Conservation (phyloP, 2,797 vertebrate genomes). For the Sparus aurata region DNA sequence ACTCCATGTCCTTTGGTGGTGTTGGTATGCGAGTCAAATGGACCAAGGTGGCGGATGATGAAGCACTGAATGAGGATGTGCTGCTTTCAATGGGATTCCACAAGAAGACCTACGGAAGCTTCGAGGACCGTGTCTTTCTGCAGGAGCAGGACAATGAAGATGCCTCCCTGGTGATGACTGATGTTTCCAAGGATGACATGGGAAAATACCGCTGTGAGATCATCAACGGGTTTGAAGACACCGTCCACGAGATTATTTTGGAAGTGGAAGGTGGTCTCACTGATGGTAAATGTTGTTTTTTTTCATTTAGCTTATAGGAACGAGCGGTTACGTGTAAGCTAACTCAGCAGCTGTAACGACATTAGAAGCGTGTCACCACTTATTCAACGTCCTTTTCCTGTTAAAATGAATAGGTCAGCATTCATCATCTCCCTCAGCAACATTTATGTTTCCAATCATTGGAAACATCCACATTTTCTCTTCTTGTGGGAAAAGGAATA, state of each 20-base stretch:
- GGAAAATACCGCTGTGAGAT: conserved; percentile 94
- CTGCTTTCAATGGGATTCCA: conserved; percentile 92
- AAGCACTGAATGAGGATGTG: conserved; percentile 87
- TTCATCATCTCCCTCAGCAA: neutral
- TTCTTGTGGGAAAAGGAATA: conserved; percentile 17
- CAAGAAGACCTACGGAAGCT: conserved; percentile 88
- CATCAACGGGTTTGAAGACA: conserved; percentile 90
- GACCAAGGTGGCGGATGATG: conserved; percentile 91
- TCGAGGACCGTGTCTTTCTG: conserved; percentile 87
- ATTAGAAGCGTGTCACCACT: neutral
- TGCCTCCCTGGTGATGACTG: conserved; percentile 89
- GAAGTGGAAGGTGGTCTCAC: conserved; percentile 83
- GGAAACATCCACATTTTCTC: conserved; percentile 36
- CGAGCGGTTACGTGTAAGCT: neutral
- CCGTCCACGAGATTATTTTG: conserved; percentile 83
- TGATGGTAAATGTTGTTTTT: conserved; percentile 63
- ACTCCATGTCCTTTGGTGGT: conserved; percentile 65
- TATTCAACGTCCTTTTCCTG: neutral
- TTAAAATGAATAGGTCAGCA: neutral
- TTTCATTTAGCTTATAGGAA: neutral
- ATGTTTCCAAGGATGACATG: conserved; percentile 87
- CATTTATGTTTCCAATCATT: conserved; percentile 31
- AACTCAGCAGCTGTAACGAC: neutral
- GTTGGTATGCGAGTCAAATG: conserved; percentile 91
- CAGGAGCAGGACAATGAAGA: conserved; percentile 84